Conservation (phyloP, 2,113 vertebrate genomes). For the Dipodomys ordii region DNA sequence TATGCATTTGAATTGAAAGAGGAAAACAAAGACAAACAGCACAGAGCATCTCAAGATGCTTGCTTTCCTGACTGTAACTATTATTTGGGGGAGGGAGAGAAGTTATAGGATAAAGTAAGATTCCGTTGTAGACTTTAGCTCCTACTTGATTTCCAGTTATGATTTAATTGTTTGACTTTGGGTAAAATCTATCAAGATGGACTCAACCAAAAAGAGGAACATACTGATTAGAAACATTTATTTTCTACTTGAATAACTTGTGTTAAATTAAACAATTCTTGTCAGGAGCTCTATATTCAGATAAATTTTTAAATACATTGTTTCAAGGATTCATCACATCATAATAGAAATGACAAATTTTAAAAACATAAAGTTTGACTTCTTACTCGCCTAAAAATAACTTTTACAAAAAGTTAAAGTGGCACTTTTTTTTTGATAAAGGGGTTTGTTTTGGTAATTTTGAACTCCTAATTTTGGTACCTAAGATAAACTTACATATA, state of each 20-base stretch:
- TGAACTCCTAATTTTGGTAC: not conserved
- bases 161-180: not conserved
- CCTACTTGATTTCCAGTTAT: not conserved
- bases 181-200: not conserved
- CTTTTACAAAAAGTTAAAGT: not conserved
- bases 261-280: not conserved
- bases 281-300: not conserved
- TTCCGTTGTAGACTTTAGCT: not conserved
- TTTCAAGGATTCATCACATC: not conserved
- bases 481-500: not conserved
- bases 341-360: not conserved
- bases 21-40: not conserved
- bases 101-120: not conserved
- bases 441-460: not conserved
- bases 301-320: not conserved
- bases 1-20: not conserved
- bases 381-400: conserved; percentile 5
- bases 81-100: not conserved
- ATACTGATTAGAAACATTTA: conserved; percentile 13
- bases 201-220: not conserved
- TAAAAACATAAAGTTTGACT: conserved; percentile 1
- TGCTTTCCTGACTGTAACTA: not conserved
- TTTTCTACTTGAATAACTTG: not conserved
- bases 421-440: not conserved
- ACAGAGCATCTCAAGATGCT: not conserved